These are phyloP conservation scores for Ramazzottius varieornatus DNA, from an alignment of 2,888 invertebrate species.

Conservation along the genomic window DNA sequence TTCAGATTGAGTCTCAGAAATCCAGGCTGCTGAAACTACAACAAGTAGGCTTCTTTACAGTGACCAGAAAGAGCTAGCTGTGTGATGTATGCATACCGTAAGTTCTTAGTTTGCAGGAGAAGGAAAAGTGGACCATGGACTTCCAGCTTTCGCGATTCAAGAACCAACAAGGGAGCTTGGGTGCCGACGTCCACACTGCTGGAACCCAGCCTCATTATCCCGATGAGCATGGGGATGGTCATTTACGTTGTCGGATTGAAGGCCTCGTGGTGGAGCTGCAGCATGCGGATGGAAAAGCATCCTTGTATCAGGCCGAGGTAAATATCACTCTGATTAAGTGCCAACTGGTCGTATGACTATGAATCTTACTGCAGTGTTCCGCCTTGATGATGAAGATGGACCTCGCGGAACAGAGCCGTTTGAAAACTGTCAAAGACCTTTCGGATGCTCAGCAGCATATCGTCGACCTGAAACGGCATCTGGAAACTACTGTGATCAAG, in stretches of 20 bases:
- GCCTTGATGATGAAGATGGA: not conserved
- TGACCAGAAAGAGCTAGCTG: too few species aligned
- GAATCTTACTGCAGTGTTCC: not conserved
- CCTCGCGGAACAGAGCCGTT: not conserved
- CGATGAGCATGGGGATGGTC: not conserved
- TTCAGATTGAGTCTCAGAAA: conserved; percentile 1
- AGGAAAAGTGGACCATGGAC: not conserved
- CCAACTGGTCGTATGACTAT: too few species aligned
- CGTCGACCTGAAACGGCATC: not conserved
- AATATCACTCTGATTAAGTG: not conserved
- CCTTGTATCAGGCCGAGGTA: not conserved
- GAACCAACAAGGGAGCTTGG: not conserved
- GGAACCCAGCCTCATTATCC: too few species aligned
- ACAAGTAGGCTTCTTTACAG: too few species aligned
- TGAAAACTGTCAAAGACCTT: not conserved
- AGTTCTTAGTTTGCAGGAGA: not conserved
- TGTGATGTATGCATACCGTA: too few species aligned
- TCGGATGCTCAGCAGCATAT: not conserved
- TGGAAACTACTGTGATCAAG: not conserved
- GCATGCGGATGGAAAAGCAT: not conserved
- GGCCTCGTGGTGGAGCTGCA: not conserved
- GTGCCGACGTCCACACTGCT: not conserved
- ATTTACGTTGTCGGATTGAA: not conserved
- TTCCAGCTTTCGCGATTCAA: not conserved
- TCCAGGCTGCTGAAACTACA: not conserved